These are phyloP conservation scores for Aphis craccivora DNA, from an alignment of 1,140 invertebrate species.

Conservation along the genomic window DNA sequence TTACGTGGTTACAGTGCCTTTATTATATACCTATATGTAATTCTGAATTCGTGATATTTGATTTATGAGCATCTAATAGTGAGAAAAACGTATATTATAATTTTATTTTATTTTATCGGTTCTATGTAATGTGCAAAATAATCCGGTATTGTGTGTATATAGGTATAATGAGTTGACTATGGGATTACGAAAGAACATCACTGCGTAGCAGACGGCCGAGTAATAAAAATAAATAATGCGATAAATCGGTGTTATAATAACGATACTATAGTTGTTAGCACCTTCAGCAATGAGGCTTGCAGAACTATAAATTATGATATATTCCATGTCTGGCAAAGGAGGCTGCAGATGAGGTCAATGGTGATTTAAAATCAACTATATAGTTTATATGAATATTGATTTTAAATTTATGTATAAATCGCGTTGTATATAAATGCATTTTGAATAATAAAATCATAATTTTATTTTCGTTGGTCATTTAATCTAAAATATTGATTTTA, in stretches of 20 bases:
- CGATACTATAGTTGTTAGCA: not conserved
- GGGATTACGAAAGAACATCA: not conserved
- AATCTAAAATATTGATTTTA: not conserved
- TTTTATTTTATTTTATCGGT: not conserved
- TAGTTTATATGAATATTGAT: not conserved
- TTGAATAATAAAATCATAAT: slow-evolving; percentile 1
- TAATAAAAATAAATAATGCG: slow-evolving; percentile 15
- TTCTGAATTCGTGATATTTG: not conserved
- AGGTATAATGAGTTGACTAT: not conserved
- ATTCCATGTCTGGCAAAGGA: not conserved
- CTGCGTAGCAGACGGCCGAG: not conserved
- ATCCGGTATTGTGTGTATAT: not conserved
- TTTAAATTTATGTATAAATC: not conserved
- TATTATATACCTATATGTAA: not conserved
- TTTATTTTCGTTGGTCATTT: not conserved
- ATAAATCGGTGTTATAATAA: not conserved
- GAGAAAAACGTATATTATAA: not conserved
- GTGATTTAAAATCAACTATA: not conserved
- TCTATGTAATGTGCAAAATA: not conserved
- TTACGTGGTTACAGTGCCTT: not conserved
- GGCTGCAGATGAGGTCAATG: not conserved
- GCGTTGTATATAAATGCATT: not conserved
- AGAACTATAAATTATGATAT: not conserved
- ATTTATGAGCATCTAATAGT: not conserved
- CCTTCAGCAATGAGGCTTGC: not conserved